A percentile compares a stretch with the other conserved stretches of the same genome.
These are phyloP conservation scores for Seira musarum DNA, from an alignment of 2,888 invertebrate genomes.

Conservation along the genomic window DNA sequence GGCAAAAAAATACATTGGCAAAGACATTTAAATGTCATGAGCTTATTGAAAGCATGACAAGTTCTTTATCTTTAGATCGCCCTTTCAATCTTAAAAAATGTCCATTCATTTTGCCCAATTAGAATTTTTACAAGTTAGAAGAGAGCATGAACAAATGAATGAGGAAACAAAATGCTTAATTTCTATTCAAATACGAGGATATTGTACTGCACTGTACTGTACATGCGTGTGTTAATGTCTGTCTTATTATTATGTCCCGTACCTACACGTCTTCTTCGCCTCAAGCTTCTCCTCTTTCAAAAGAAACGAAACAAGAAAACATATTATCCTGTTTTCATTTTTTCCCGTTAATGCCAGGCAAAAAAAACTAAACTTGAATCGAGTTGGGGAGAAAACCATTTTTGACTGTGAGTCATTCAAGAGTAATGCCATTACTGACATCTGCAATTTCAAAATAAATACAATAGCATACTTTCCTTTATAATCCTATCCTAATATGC, in stretches of 20 bases:
- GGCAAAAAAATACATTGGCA: background rate
- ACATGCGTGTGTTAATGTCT: too few relatives aligned
- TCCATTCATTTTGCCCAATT: background rate
- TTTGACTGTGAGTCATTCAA: constrained; percentile 49
- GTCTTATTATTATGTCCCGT: too few relatives aligned
- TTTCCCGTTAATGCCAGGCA: constrained; percentile 1
- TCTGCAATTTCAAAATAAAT: too few relatives aligned
- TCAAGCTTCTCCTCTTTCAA: background rate
- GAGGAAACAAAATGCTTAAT: background rate
- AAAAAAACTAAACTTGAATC: background rate
- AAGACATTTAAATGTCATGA: background rate
- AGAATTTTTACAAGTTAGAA: background rate
- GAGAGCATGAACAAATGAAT: background rate
- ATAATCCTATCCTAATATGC: too few relatives aligned
- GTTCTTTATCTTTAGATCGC: background rate
- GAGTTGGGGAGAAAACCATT: constrained; percentile 26
- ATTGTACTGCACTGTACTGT: background rate
- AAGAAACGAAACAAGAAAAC: background rate
- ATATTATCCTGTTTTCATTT: background rate
- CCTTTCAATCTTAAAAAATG: too few relatives aligned
- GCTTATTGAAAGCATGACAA: background rate
- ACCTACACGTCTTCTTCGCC: background rate
- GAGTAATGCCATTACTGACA: constrained; percentile 24
- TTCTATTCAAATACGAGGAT: constrained; percentile 10
- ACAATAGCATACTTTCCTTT: too few relatives aligned